A percentile compares a stretch with the other conserved stretches of the same genome.
Conservation (phyloP, 2,888 invertebrate species). For the Sinotaia quadrata region DNA sequence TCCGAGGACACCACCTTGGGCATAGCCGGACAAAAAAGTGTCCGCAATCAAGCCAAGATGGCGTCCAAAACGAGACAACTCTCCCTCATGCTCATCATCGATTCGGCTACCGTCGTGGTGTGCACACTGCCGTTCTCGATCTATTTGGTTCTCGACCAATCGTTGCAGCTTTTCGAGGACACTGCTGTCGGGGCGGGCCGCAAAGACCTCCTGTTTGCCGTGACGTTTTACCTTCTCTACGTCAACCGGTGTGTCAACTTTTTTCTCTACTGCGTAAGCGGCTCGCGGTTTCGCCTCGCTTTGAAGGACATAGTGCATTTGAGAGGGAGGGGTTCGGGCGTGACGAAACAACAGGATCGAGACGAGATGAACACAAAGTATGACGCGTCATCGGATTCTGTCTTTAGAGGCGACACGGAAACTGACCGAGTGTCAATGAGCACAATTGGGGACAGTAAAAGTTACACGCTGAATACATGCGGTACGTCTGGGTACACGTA, state of each 20-base stretch:
- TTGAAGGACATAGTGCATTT: slow-evolving; percentile 36
- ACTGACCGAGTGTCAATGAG: slow-evolving; percentile 6
- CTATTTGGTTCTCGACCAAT: slow-evolving; percentile 35
- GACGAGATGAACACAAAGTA: neutral
- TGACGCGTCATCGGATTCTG: neutral
- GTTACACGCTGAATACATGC: neutral
- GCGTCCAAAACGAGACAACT: slow-evolving; percentile 46
- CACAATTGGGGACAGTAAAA: neutral
- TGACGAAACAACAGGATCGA: neutral
- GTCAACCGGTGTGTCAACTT: slow-evolving; percentile 58
- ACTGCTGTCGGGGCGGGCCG: slow-evolving; percentile 28
- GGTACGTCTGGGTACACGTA: no score
- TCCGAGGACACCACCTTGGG: slow-evolving; percentile 30
- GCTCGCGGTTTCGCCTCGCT: slow-evolving; percentile 49
- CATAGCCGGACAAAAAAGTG: slow-evolving; percentile 14
- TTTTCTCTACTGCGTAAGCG: slow-evolving; percentile 58
- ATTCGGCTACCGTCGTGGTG: slow-evolving; percentile 52
- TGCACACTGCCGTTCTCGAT: slow-evolving; percentile 56
- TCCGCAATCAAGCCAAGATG: slow-evolving; percentile 11
- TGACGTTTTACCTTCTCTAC: slow-evolving; percentile 55
- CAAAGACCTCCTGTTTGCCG: slow-evolving; percentile 43
- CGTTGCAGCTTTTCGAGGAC: slow-evolving; percentile 28
- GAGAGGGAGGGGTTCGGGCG: neutral
- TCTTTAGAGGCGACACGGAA: neutral
- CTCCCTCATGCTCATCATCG: slow-evolving; percentile 53